Evolutionary conservation across 2,113 vertebrate genomes (phyloP).

Genomic region (Lycaon pictus): DNA sequence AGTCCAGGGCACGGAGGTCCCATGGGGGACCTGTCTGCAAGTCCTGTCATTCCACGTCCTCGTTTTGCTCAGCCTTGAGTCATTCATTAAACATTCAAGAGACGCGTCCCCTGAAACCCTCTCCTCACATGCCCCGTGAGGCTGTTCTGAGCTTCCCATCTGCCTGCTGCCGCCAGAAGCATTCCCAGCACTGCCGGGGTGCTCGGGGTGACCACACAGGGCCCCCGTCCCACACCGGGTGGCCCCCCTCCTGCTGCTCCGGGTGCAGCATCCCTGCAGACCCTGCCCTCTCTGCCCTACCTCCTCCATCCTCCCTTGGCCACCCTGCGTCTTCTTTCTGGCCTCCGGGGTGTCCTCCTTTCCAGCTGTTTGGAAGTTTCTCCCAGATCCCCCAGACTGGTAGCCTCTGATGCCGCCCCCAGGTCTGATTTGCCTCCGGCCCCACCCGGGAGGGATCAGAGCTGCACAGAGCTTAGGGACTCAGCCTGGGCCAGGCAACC

Average conservation of each 20-base stretch:
- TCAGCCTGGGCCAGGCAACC: background rate
- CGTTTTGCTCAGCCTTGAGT: background rate
- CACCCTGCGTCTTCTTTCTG: background rate
- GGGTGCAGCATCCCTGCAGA: too few species aligned
- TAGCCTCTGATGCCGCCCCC: background rate
- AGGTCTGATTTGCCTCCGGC: background rate
- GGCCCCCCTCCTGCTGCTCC: background rate
- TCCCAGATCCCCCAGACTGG: background rate
- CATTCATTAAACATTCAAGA: background rate
- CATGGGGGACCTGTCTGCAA: background rate
- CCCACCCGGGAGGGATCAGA: background rate
- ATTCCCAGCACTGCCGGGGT: rapidly evolving
- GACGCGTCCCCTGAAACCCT: background rate
- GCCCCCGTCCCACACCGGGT: background rate
- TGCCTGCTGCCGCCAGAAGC: background rate
- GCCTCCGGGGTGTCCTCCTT: rapidly evolving
- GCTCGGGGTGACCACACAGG: rapidly evolving
- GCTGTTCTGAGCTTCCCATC: background rate
- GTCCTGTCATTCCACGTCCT: rapidly evolving
- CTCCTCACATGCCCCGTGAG: rapidly evolving
- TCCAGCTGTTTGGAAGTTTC: background rate
- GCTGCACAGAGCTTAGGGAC: background rate
- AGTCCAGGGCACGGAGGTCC: rapidly evolving
- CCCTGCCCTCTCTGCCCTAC: background rate
- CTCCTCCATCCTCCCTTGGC: background rate